Evolutionary conservation across 2,113 vertebrate genomes (phyloP).

Genomic region (Oxyruncus cristatus): DNA sequence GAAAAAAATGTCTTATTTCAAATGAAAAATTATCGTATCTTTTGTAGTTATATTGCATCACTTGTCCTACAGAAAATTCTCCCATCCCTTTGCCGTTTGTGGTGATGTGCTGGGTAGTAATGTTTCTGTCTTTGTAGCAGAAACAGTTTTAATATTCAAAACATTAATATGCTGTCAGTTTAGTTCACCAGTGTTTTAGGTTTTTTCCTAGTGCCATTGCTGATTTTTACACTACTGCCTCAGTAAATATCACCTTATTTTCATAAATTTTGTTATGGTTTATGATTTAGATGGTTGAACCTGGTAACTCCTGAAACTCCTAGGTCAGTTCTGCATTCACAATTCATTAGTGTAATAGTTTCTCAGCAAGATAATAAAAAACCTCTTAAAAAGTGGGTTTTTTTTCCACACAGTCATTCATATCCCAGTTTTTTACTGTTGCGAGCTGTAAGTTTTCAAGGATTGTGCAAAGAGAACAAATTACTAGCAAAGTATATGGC

Average conservation of each 20-base stretch:
- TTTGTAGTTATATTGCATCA: fast-evolving
- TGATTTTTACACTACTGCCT: not conserved
- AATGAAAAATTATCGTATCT: not conserved
- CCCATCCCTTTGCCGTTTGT: not conserved
- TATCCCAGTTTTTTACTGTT: not conserved
- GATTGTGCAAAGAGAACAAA: not conserved
- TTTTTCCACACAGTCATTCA: not conserved
- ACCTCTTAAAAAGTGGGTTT: not conserved
- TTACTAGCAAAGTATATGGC: not conserved
- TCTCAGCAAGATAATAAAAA: not conserved
- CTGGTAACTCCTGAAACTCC: not conserved
- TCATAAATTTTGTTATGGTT: not conserved
- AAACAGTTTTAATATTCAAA: not conserved
- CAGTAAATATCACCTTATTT: not conserved
- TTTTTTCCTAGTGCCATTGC: not conserved
- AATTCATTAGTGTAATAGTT: not conserved
- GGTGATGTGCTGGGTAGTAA: not conserved
- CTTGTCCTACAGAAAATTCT: not conserved
- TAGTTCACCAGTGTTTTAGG: not conserved
- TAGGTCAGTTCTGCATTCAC: not conserved
- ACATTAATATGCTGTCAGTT: not conserved
- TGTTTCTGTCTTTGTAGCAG: not conserved
- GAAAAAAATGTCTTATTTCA: not conserved
- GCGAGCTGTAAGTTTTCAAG: not conserved
- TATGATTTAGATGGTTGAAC: not conserved